These are phyloP conservation scores for Phalacrocorax brasilianus DNA, from an alignment of 2,113 vertebrate species.

Conservation along the genomic window DNA sequence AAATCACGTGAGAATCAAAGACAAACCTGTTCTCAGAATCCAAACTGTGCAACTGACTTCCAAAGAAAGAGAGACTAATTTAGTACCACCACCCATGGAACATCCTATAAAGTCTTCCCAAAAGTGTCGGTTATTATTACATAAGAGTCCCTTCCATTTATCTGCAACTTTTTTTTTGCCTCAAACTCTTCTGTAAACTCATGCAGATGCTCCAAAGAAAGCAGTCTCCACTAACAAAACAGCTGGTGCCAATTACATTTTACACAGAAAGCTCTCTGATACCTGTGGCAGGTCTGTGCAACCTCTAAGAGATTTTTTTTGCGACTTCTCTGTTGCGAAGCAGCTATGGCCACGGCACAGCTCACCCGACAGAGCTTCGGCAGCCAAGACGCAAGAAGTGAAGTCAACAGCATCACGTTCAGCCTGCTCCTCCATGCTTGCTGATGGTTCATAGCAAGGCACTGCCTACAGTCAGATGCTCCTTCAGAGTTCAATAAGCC, in stretches of 20 bases:
- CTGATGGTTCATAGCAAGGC: not conserved
- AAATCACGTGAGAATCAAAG: not conserved
- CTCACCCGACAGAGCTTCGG: not conserved
- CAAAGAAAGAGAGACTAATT: not conserved
- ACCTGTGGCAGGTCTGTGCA: not conserved
- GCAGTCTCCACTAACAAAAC: too few species aligned
- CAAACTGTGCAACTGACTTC: not conserved
- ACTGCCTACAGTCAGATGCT: not conserved
- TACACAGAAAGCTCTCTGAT: too few species aligned
- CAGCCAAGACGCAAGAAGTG: not conserved
- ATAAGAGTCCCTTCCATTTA: not conserved
- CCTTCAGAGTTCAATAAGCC: rapidly evolving
- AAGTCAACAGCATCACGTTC: not conserved
- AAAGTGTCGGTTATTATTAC: not conserved
- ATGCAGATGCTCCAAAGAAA: not conserved
- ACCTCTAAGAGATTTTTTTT: too few species aligned
- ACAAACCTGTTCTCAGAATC: not conserved
- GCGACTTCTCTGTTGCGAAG: not conserved
- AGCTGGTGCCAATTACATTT: too few species aligned
- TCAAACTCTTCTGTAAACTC: not conserved
- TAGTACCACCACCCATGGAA: not conserved
- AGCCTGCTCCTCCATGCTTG: not conserved
- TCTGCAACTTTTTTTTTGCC: not conserved
- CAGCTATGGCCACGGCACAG: not conserved
- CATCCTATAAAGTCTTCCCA: not conserved